A percentile compares a stretch with the other conserved stretches of the same genome.
phyloP scores from a whole-genome alignment of 2,797 vertebrate genomes.

The Silurus aristotelis region DNA sequence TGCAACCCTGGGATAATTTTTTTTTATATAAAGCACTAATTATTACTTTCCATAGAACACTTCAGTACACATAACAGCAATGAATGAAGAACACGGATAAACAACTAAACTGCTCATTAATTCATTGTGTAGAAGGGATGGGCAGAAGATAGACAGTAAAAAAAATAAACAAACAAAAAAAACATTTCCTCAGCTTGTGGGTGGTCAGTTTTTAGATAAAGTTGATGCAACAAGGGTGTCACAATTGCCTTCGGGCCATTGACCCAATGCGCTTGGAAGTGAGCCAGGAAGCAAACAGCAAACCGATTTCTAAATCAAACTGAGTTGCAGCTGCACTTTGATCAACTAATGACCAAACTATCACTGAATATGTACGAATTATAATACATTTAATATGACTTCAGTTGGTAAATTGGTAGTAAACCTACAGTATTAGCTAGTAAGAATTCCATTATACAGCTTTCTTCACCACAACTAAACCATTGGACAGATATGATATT shows the following conservation, averaged over 20 bases:
- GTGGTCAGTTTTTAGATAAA: conserved; percentile 46
- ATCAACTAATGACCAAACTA: conserved; percentile 27
- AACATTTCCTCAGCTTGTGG: conserved; percentile 21
- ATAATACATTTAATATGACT: not conserved
- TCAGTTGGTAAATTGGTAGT: not conserved
- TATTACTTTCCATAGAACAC: not conserved
- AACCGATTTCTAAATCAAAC: conserved; percentile 38
- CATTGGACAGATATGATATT: not conserved
- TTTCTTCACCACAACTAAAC: not conserved
- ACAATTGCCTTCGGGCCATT: conserved; percentile 33
- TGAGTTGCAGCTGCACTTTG: conserved; percentile 37
- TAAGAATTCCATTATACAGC: not conserved
- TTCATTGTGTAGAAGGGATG: conserved; percentile 4
- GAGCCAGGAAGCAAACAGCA: conserved; percentile 13
- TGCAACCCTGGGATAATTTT: not conserved
- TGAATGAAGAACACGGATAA: not conserved
- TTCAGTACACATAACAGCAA: not conserved
- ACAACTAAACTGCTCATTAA: not conserved
- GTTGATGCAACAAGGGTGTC: conserved; percentile 46
- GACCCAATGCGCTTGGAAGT: conserved; percentile 29
- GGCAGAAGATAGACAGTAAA: conserved; percentile 3
- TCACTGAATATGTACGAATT: conserved; percentile 5
- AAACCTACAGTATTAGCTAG: not conserved
- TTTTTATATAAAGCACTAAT: not conserved
- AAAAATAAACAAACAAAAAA: no score